These are phyloP conservation scores for Lepilemur septentrionalis DNA, from an alignment of 2,797 vertebrate species.

Conservation along the genomic window DNA sequence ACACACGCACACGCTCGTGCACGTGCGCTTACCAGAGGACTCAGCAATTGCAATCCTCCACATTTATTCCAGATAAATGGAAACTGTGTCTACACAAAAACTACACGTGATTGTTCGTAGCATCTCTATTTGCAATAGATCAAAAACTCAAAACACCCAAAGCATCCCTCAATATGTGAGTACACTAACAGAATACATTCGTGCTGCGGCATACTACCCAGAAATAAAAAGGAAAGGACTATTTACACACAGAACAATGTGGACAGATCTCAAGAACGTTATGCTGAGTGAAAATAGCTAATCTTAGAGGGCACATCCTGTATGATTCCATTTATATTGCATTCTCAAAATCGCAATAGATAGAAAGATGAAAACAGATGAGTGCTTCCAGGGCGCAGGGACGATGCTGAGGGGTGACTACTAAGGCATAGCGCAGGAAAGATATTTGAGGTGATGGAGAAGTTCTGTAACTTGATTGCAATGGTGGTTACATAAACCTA, in stretches of 20 bases:
- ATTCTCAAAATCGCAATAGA: not conserved
- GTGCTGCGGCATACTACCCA: not conserved
- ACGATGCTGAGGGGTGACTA: not conserved
- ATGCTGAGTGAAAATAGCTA: not conserved
- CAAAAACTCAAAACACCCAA: not conserved
- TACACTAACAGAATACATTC: not conserved
- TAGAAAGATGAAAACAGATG: not conserved
- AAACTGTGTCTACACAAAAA: not conserved
- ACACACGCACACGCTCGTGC: fast-evolving
- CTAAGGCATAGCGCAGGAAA: not conserved
- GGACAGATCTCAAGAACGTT: not conserved
- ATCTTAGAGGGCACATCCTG: not conserved
- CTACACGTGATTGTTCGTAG: not conserved
- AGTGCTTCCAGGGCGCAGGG: not conserved
- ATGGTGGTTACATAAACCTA: not conserved
- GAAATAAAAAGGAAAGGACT: not conserved
- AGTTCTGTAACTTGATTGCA: not conserved
- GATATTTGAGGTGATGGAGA: not conserved
- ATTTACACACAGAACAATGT: not conserved
- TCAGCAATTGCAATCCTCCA: not conserved
- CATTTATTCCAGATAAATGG: not conserved
- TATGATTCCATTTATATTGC: not conserved
- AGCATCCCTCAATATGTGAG: not conserved
- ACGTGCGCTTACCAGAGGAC: not conserved
- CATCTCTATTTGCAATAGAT: not conserved